These are phyloP conservation scores for Malurus melanocephalus DNA, from an alignment of 2,113 vertebrate species.

Conservation along the genomic window DNA sequence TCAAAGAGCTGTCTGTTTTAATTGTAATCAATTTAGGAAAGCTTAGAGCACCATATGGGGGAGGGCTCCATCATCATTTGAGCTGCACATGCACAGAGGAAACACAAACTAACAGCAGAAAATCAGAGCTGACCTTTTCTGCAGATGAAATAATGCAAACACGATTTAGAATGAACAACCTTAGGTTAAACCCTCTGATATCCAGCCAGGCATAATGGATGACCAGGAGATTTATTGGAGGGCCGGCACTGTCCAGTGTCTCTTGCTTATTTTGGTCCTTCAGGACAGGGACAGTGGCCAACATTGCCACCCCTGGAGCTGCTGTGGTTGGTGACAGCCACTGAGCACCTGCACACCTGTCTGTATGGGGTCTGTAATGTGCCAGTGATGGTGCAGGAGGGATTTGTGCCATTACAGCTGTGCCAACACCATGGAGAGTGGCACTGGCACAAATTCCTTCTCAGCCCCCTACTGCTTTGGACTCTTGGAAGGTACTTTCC, in stretches of 20 bases:
- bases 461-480: not conserved
- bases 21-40: slow-evolving; percentile 29
- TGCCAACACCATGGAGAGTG: not conserved
- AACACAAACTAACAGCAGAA: not conserved
- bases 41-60: not conserved
- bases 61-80: not conserved
- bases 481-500: not conserved
- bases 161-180: not conserved
- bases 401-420: not conserved
- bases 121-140: not conserved
- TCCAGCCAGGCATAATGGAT: not conserved
- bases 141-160: not conserved
- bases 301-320: not conserved
- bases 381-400: not conserved
- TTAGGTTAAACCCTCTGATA: not conserved
- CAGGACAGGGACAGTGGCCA: not conserved
- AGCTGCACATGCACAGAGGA: not conserved
- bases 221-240: not conserved
- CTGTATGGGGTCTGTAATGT: not conserved
- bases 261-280: not conserved
- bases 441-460: not conserved
- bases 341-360: not conserved
- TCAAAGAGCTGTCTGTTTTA: not conserved
- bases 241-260: not conserved
- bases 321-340: not conserved